Conservation (phyloP, 2,797 vertebrate genomes). For the Siniperca undulata region DNA sequence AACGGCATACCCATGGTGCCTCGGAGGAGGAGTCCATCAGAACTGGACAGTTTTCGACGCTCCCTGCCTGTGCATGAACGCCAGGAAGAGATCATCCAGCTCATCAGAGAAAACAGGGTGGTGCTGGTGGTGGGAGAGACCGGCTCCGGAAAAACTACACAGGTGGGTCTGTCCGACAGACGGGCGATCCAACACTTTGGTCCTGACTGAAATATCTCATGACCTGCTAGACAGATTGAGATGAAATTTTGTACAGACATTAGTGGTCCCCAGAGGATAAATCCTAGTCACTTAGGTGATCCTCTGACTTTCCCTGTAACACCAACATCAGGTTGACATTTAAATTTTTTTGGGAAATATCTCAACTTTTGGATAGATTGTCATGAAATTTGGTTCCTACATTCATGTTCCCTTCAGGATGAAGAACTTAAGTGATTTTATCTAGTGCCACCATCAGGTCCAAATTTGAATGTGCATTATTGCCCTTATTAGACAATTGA, state of each 20-base stretch:
- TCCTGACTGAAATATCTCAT: not conserved
- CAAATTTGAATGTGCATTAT: not conserved
- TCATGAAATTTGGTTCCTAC: not conserved
- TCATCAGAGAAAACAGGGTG: conserved; percentile 91
- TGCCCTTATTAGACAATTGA: not conserved
- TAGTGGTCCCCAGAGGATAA: not conserved
- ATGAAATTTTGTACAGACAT: no score
- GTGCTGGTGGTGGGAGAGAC: conserved; percentile 95
- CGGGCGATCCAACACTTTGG: not conserved
- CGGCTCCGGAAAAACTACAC: conserved; percentile 97
- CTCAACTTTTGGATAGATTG: not conserved
- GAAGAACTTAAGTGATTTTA: no score
- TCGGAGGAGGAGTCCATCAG: conserved; percentile 86
- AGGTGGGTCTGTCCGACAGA: conserved; percentile 56
- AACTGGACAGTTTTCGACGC: conserved; percentile 90
- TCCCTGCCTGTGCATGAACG: conserved; percentile 90
- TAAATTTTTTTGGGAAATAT: no score
- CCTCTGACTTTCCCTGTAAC: not conserved
- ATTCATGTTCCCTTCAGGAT: not conserved
- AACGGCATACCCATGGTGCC: conserved; percentile 92
- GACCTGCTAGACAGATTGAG: no score
- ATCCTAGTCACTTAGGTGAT: no score
- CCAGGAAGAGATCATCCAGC: conserved; percentile 90
- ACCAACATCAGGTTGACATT: not conserved
- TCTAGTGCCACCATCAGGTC: no score